Conservation (phyloP, 2,113 vertebrate genomes). For the Odobenus rosmarus region DNA sequence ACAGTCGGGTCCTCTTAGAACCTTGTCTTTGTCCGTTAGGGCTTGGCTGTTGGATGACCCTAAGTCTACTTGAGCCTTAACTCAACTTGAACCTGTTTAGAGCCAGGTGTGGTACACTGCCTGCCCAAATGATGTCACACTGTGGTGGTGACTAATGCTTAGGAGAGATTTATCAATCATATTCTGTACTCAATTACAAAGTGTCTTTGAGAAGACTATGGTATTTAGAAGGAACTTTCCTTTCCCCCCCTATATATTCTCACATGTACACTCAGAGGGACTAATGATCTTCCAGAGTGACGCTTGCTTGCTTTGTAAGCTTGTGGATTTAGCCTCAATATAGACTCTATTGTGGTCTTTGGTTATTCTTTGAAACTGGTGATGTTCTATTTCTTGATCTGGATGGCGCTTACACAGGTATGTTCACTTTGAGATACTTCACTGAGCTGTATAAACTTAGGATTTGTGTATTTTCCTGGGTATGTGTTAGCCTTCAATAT, state of each 20-base stretch:
- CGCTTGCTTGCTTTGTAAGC: neutral
- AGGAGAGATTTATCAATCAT: neutral
- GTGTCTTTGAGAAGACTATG: neutral
- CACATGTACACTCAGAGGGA: neutral
- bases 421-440: neutral
- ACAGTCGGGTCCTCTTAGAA: neutral
- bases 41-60: neutral
- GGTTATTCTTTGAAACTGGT: neutral
- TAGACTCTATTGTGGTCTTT: neutral
- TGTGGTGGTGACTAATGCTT: neutral
- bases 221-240: neutral
- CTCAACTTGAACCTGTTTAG: neutral
- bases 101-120: neutral
- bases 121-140: neutral
- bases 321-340: neutral
- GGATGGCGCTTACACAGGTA: neutral
- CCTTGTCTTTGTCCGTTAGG: neutral
- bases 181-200: neutral
- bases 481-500: neutral
- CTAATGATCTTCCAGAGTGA: neutral
- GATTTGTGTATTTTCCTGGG: neutral
- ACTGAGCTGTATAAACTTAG: neutral
- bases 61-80: neutral
- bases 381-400: neutral
- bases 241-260: neutral